These are phyloP conservation scores for Melanotaenia boesemani DNA, from an alignment of 2,797 vertebrate genomes.

Conservation along the genomic window DNA sequence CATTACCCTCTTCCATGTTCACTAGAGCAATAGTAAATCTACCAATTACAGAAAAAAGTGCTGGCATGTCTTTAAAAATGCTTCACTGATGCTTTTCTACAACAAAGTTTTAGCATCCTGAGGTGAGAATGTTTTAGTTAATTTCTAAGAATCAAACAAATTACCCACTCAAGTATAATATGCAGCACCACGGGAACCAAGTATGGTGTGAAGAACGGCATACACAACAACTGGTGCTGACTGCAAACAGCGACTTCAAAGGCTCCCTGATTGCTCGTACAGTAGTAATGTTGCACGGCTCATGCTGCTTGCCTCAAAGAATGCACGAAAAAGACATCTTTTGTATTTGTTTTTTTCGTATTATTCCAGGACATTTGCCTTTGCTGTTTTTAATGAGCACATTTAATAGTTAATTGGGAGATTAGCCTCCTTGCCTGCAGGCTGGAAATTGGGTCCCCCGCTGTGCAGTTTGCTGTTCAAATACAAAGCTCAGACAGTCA, in stretches of 20 bases:
- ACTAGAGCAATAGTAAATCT: slow-evolving; percentile 18
- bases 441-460: slow-evolving; percentile 64
- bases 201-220: slow-evolving; percentile 35
- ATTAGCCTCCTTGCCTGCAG: slow-evolving; percentile 68
- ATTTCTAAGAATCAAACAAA: slow-evolving; percentile 49
- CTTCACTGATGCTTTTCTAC: slow-evolving; percentile 20
- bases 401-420: slow-evolving; percentile 77
- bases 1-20: slow-evolving; percentile 27
- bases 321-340: slow-evolving; percentile 48
- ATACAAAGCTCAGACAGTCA: slow-evolving; percentile 71
- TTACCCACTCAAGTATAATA: slow-evolving; percentile 46
- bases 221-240: slow-evolving; percentile 15
- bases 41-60: slow-evolving; percentile 33
- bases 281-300: slow-evolving; percentile 15
- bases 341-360: slow-evolving; percentile 50
- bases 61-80: slow-evolving; percentile 15
- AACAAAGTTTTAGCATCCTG: slow-evolving; percentile 6
- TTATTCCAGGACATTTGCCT: slow-evolving; percentile 70
- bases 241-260: slow-evolving; percentile 46
- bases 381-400: slow-evolving; percentile 74
- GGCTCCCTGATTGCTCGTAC: slow-evolving; percentile 23
- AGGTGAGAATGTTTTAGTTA: slow-evolving; percentile 27
- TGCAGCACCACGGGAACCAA: slow-evolving; percentile 33
- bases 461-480: slow-evolving; percentile 71
- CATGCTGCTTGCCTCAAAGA: slow-evolving; percentile 39